phyloP scores from a whole-genome alignment of 1,140 invertebrate species.

The Prorops nasuta region DNA sequence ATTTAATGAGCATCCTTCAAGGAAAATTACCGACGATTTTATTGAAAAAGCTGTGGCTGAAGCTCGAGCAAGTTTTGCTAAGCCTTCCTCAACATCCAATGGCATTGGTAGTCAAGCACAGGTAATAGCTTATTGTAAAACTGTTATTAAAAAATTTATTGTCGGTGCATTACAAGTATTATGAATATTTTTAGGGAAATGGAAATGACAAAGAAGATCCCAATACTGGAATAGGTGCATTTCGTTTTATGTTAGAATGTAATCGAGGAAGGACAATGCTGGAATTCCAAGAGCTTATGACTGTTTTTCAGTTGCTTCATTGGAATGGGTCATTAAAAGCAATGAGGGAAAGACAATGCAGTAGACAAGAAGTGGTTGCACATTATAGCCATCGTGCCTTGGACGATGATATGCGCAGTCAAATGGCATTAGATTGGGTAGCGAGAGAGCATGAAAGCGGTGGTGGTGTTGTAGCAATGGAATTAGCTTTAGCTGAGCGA shows the following conservation, averaged over 20 bases:
- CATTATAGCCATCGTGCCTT: slow-evolving; percentile 87
- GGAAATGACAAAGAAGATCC: slow-evolving; percentile 73
- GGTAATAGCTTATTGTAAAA: slow-evolving; percentile 16
- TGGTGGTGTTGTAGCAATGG: slow-evolving; percentile 74
- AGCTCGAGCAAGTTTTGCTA: slow-evolving; percentile 65
- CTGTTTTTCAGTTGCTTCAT: slow-evolving; percentile 91
- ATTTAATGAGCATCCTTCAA: slow-evolving; percentile 92
- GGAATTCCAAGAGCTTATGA: slow-evolving; percentile 96
- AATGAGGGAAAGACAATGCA: slow-evolving; percentile 90
- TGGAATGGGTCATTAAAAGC: slow-evolving; percentile 94
- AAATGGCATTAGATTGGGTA: slow-evolving; percentile 97
- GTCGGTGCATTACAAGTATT: background rate
- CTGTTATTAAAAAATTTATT: background rate
- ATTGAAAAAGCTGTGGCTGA: slow-evolving; percentile 90
- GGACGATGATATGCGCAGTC: slow-evolving; percentile 92
- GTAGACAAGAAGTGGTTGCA: slow-evolving; percentile 91
- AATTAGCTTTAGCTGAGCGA: slow-evolving; percentile 79
- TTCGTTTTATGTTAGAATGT: slow-evolving; percentile 91
- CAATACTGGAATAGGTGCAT: slow-evolving; percentile 86
- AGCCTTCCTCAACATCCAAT: slow-evolving; percentile 55
- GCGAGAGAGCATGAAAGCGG: slow-evolving; percentile 79
- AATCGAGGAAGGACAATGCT: slow-evolving; percentile 93
- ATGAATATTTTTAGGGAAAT: slow-evolving; percentile 25
- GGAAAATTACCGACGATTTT: slow-evolving; percentile 90
- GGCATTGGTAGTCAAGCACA: slow-evolving; percentile 40